Percentiles rank a stretch among this genome's conserved stretches.
Conservation (phyloP, 2,113 vertebrate genomes). For the Typhlomys cinereus region DNA sequence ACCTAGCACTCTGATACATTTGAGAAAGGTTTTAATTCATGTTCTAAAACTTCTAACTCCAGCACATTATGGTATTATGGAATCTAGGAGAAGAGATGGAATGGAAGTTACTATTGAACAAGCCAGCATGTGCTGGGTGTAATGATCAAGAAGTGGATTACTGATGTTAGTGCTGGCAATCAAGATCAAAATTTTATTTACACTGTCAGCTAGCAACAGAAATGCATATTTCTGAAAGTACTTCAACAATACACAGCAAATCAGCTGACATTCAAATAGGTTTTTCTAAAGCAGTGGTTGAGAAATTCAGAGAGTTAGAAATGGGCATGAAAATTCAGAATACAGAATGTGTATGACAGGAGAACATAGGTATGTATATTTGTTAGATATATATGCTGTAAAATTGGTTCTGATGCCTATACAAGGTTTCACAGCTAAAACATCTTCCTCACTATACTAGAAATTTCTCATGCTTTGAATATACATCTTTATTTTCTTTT, state of each 20-base stretch:
- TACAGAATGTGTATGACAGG: background rate
- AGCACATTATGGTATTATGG: background rate
- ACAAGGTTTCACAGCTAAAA: background rate
- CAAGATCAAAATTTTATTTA: background rate
- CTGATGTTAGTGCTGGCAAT: background rate
- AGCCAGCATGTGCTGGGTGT: background rate
- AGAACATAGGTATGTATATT: too few relatives aligned
- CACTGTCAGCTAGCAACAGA: background rate
- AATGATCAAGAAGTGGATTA: background rate
- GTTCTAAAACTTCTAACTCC: background rate
- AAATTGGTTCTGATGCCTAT: background rate
- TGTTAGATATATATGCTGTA: background rate
- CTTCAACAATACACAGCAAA: background rate
- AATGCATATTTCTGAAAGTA: background rate
- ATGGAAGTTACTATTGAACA: background rate
- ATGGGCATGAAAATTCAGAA: background rate
- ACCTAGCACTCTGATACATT: background rate
- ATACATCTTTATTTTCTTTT: background rate
- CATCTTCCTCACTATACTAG: background rate
- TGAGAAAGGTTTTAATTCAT: background rate
- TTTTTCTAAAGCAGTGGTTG: background rate
- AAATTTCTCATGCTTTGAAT: background rate
- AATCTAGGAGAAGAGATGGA: background rate
- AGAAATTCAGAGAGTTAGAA: background rate
- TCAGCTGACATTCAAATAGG: background rate